Percentiles rank a stretch among this genome's conserved stretches.
Evolutionary conservation across 2,888 invertebrate genomes (phyloP).

Genomic region (Kuschelorhynchus macadamiae): DNA sequence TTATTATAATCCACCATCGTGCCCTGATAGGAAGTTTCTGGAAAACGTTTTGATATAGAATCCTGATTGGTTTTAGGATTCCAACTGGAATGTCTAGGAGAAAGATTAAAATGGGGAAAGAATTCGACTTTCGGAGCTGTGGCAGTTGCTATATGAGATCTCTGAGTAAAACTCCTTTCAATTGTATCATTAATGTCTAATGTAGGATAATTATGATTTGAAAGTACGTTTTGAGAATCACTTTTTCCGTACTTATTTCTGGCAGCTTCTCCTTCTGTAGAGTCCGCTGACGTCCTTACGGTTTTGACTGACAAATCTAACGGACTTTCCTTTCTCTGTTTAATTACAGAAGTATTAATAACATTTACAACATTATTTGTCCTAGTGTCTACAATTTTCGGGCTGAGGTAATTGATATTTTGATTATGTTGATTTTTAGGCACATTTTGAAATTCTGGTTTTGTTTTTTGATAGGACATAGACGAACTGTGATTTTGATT

Average conservation of each 20-base stretch:
- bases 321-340: constrained; percentile 80
- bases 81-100: constrained; percentile 50
- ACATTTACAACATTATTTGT: constrained; percentile 8
- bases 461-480: constrained; percentile 23
- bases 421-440: constrained; percentile 31
- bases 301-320: constrained; percentile 92
- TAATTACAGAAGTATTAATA: constrained; percentile 33
- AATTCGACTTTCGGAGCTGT: constrained; percentile 84
- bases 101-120: constrained; percentile 79
- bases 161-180: constrained; percentile 59
- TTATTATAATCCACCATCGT: constrained; percentile 17
- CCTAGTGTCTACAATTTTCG: constrained; percentile 16
- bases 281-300: constrained; percentile 89
- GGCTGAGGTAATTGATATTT: constrained; percentile 22
- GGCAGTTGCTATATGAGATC: constrained; percentile 58
- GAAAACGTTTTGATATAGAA: constrained; percentile 18
- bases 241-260: constrained; percentile 50
- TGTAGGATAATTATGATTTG: constrained; percentile 59
- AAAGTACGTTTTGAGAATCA: constrained; percentile 62
- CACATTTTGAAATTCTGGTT: constrained; percentile 27
- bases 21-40: constrained; percentile 46
- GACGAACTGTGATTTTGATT: constrained; percentile 43
- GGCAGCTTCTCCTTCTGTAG: constrained; percentile 74
- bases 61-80: constrained; percentile 21
- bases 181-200: constrained; percentile 61